Evolutionary conservation across 1,140 invertebrate species (phyloP).

Genomic region (Diploscapter pachys): DNA sequence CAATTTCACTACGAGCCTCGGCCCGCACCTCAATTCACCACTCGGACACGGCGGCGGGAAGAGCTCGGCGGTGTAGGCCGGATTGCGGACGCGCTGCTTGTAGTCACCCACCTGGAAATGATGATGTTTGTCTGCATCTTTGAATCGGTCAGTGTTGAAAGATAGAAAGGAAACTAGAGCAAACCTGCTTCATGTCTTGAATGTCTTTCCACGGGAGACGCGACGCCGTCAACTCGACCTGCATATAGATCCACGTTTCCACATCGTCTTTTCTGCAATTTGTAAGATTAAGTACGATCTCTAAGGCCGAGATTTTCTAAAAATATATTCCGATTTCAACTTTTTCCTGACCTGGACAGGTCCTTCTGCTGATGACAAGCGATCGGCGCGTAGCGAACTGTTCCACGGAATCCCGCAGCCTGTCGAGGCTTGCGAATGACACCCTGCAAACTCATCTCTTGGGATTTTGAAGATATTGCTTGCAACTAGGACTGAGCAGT

Average conservation of each 20-base stretch:
- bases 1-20: neutral
- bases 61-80: slow-evolving; percentile 28
- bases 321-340: neutral
- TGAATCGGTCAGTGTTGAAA: neutral
- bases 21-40: slow-evolving; percentile 6
- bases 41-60: slow-evolving; percentile 25
- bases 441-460: slow-evolving; percentile 30
- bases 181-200: slow-evolving; percentile 37
- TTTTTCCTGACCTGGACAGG: slow-evolving; percentile 21
- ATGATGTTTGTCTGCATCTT: neutral
- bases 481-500: neutral
- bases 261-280: slow-evolving; percentile 40
- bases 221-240: slow-evolving; percentile 43
- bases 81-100: slow-evolving; percentile 28
- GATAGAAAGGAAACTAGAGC: neutral
- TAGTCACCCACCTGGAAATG: slow-evolving; percentile 35
- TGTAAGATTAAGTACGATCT: neutral
- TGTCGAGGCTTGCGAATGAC: slow-evolving; percentile 45
- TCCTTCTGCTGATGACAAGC: slow-evolving; percentile 44
- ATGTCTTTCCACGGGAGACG: slow-evolving; percentile 45
- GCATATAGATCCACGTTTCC: slow-evolving; percentile 43
- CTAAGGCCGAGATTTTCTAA: neutral
- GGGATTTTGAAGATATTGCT: neutral
- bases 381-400: slow-evolving; percentile 45
- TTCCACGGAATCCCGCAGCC: slow-evolving; percentile 48